Evolutionary conservation across 2,113 vertebrate species (phyloP).

Genomic region (Eurypyga helias): DNA sequence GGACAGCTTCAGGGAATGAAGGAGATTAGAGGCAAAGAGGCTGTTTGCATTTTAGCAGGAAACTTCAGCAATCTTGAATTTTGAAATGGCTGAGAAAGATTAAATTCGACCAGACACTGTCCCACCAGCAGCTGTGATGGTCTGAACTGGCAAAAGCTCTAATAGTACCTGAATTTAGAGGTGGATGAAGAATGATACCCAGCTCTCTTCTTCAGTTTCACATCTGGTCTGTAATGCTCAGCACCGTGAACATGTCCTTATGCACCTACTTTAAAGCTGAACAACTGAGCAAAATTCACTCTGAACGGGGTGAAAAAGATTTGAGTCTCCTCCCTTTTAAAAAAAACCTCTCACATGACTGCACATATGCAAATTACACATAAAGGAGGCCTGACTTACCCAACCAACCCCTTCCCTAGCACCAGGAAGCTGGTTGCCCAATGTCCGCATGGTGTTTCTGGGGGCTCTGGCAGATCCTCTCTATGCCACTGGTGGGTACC

Average conservation of each 20-base stretch:
- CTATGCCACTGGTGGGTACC: neutral
- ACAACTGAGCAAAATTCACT: neutral
- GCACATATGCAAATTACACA: neutral
- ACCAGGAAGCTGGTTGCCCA: neutral
- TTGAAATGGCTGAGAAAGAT: neutral
- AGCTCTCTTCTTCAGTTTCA: neutral
- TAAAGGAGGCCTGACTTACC: neutral
- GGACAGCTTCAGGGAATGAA: neutral
- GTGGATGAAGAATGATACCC: neutral
- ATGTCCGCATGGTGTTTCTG: accelerated
- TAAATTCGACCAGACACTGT: neutral
- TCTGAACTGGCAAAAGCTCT: neutral
- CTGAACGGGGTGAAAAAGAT: neutral
- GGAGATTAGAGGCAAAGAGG: neutral
- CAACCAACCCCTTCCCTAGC: neutral
- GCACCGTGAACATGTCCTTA: accelerated
- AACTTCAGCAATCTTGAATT: neutral
- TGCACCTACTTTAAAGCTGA: neutral
- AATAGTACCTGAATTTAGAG: neutral
- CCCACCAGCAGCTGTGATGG: neutral
- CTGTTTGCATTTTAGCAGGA: neutral
- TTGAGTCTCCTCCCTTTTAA: neutral
- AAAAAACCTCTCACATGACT: neutral
- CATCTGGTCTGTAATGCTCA: neutral
- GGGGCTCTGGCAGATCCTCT: neutral